phyloP scores from a whole-genome alignment of 2,113 vertebrate genomes.

The Gymnobelideus leadbeateri region DNA sequence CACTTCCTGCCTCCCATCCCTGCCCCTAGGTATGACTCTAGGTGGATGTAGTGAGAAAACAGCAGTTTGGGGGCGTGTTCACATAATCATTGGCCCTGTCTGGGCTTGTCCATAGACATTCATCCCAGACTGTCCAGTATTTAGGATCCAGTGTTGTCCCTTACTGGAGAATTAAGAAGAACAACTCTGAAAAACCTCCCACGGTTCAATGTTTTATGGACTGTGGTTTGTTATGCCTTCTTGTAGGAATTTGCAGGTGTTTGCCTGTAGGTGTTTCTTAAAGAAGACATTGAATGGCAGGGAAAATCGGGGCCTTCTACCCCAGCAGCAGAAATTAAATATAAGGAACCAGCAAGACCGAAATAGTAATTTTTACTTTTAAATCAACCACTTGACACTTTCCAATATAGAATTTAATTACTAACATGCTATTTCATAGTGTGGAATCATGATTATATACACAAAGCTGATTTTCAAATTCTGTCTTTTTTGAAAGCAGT shows the following conservation, averaged over 20 bases:
- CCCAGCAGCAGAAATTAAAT: neutral
- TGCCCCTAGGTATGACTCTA: neutral
- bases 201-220: neutral
- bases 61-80: neutral
- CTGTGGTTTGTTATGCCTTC: neutral
- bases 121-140: neutral
- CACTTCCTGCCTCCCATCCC: neutral
- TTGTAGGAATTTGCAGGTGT: neutral
- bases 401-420: slow-evolving; percentile 26
- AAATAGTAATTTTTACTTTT: neutral
- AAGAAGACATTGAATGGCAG: neutral
- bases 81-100: neutral
- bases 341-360: neutral
- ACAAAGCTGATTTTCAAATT: neutral
- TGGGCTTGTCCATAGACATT: neutral
- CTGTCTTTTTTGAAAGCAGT: neutral
- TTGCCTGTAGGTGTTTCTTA: neutral
- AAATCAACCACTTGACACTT: neutral
- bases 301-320: neutral
- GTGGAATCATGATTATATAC: neutral
- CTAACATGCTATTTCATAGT: neutral
- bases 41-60: neutral
- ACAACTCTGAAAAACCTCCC: neutral
- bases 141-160: neutral
- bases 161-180: neutral